These are phyloP conservation scores for Euzophera pinguis DNA, from an alignment of 2,888 invertebrate genomes.

Conservation along the genomic window DNA sequence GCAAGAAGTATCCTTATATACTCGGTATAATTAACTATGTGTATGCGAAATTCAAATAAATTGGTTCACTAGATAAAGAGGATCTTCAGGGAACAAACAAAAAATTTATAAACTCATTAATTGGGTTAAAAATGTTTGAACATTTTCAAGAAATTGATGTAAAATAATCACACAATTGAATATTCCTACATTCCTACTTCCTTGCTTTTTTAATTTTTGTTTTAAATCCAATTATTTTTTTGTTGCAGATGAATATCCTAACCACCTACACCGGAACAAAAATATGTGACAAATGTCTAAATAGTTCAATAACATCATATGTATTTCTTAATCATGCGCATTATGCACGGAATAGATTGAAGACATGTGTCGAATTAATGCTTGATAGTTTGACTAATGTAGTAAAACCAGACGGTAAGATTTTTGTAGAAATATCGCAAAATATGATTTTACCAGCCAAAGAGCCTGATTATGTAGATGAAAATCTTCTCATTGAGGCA, in stretches of 20 bases:
- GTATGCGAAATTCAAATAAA: too few relatives aligned
- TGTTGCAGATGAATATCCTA: slow-evolving; percentile 60
- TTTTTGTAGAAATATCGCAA: slow-evolving; percentile 58
- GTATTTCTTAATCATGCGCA: slow-evolving; percentile 50
- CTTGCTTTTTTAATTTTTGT: slow-evolving; percentile 13
- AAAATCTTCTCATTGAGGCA: slow-evolving; percentile 30
- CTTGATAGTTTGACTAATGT: slow-evolving; percentile 42
- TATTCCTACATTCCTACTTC: slow-evolving; percentile 2
- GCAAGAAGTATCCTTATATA: too few relatives aligned
- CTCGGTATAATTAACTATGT: too few relatives aligned
- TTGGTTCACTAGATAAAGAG: too few relatives aligned
- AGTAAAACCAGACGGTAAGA: slow-evolving; percentile 33
- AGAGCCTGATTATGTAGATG: slow-evolving; percentile 32
- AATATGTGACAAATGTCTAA: slow-evolving; percentile 63
- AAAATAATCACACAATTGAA: too few relatives aligned
- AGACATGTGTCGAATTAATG: slow-evolving; percentile 50
- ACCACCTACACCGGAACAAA: slow-evolving; percentile 55
- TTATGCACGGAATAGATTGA: slow-evolving; percentile 49
- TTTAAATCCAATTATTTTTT: slow-evolving; percentile 27
- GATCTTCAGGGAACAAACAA: too few relatives aligned
- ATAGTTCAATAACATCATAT: slow-evolving; percentile 54
- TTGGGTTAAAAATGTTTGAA: too few relatives aligned
- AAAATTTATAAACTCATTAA: too few relatives aligned
- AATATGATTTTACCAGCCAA: slow-evolving; percentile 45
- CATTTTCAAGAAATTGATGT: too few relatives aligned